These are phyloP conservation scores for Strigamia crassipes DNA, from an alignment of 2,888 invertebrate species.

Conservation along the genomic window DNA sequence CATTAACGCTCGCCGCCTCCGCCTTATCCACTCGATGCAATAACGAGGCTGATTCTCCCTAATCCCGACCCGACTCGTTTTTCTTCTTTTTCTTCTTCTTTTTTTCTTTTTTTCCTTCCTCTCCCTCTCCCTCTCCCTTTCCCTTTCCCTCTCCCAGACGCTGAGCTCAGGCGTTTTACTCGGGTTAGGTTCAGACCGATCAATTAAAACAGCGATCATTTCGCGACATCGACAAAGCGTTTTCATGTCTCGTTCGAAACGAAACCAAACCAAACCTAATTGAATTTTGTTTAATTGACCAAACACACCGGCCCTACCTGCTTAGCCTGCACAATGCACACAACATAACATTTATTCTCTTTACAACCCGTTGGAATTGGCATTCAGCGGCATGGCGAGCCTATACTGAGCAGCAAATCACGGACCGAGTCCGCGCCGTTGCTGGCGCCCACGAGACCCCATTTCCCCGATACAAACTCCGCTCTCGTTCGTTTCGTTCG, in stretches of 20 bases:
- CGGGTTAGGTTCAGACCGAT: background rate
- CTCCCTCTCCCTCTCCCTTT: background rate
- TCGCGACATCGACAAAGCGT: background rate
- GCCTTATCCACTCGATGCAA: constrained; percentile 26
- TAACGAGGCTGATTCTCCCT: constrained; percentile 40
- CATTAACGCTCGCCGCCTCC: background rate
- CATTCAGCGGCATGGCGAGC: background rate
- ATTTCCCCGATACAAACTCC: background rate
- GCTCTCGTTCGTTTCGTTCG: background rate
- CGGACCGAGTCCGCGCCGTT: constrained; percentile 13
- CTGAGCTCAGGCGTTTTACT: constrained; percentile 26
- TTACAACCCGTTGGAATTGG: constrained; percentile 20
- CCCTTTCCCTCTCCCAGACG: background rate
- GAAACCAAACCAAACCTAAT: constrained; percentile 4
- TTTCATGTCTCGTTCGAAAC: background rate
- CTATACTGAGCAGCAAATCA: constrained; percentile 23
- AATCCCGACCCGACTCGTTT: background rate
- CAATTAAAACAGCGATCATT: constrained; percentile 24
- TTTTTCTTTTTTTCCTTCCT: background rate
- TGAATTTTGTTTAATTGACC: constrained; percentile 32
- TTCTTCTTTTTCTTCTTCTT: background rate
- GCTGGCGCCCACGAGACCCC: constrained; percentile 40
- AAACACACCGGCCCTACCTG: constrained; percentile 29
- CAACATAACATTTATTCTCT: background rate
- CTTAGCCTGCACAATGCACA: background rate